phyloP scores from a whole-genome alignment of 2,888 invertebrate species.

The Harpalus rufipes region DNA sequence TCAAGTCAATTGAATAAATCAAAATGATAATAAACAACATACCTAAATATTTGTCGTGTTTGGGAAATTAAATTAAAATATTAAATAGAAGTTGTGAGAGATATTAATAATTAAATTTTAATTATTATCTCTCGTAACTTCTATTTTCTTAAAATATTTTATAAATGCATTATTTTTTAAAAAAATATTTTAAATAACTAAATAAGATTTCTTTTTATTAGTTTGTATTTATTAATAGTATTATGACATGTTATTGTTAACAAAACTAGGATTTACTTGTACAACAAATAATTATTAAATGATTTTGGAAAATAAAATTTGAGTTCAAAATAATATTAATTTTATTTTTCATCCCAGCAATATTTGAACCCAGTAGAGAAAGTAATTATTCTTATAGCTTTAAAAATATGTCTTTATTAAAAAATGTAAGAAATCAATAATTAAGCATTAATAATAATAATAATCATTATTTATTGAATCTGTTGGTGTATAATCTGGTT shows the following conservation, averaged over 20 bases:
- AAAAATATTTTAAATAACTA: constrained; percentile 8
- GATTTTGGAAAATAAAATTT: constrained; percentile 15
- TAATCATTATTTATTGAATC: constrained; percentile 48
- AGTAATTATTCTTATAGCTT: not conserved
- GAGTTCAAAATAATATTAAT: not conserved
- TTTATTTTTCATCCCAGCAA: not conserved
- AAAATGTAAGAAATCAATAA: constrained; percentile 36
- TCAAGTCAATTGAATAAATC: no score
- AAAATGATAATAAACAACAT: not conserved
- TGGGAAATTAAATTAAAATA: not conserved
- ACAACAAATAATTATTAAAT: constrained; percentile 28
- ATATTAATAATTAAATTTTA: not conserved
- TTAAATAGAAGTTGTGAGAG: not conserved
- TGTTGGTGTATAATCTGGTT: constrained; percentile 71
- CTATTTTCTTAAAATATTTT: constrained; percentile 3
- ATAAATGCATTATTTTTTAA: not conserved
- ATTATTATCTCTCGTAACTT: not conserved
- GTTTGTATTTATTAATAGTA: not conserved
- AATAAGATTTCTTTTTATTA: not conserved
- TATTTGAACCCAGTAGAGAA: not conserved
- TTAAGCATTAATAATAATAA: constrained; percentile 43
- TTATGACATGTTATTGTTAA: constrained; percentile 22
- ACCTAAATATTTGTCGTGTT: not conserved
- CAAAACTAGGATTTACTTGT: constrained; percentile 34
- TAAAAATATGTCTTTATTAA: constrained; percentile 40